phyloP scores from a whole-genome alignment of 2,888 invertebrate genomes.

The Xylota sylvarum region DNA sequence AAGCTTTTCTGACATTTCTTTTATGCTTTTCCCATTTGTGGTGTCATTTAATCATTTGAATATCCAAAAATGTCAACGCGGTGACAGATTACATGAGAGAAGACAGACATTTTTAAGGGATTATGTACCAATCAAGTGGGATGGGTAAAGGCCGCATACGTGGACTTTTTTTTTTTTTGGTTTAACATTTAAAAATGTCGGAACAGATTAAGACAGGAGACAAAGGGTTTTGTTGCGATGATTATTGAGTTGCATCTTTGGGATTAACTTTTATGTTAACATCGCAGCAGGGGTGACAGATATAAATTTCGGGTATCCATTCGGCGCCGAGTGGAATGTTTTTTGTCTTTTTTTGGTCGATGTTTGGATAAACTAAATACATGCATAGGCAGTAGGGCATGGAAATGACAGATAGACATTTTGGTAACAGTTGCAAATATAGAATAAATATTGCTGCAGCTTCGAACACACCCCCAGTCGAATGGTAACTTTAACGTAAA shows the following conservation, averaged over 20 bases:
- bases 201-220: slow-evolving; percentile 32
- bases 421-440: slow-evolving; percentile 2
- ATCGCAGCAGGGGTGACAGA: slow-evolving; percentile 26
- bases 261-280: slow-evolving; percentile 27
- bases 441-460: neutral
- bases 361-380: neutral
- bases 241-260: slow-evolving; percentile 9
- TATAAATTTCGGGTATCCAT: slow-evolving; percentile 6
- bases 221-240: slow-evolving; percentile 42
- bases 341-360: neutral
- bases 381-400: neutral
- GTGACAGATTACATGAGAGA: slow-evolving; percentile 38
- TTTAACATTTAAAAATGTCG: slow-evolving; percentile 25
- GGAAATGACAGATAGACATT: slow-evolving; percentile 3
- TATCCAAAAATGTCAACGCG: slow-evolving; percentile 14
- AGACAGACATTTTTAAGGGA: slow-evolving; percentile 29
- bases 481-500: no score
- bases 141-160: slow-evolving; percentile 2
- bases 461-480: neutral
- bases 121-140: slow-evolving; percentile 24
- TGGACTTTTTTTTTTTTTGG: slow-evolving; percentile 6
- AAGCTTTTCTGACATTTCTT: slow-evolving; percentile 12
- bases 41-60: slow-evolving; percentile 47
- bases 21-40: slow-evolving; percentile 21
- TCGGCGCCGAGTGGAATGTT: neutral